These are phyloP conservation scores for Zaprionus tsacasi DNA, from an alignment of 1,140 invertebrate genomes.

Conservation along the genomic window DNA sequence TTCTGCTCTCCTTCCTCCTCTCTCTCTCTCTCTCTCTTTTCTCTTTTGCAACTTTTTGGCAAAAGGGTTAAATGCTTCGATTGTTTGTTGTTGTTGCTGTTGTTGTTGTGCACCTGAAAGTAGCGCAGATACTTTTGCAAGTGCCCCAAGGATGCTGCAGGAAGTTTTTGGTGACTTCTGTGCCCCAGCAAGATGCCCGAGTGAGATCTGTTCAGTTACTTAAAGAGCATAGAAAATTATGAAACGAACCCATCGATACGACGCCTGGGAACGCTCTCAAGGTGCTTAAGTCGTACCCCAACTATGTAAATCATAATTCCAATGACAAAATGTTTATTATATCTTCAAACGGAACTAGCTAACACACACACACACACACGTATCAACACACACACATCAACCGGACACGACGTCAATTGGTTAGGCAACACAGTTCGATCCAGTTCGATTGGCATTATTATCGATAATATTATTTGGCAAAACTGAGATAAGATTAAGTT, in stretches of 20 bases:
- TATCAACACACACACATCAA: neutral
- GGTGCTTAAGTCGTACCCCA: neutral
- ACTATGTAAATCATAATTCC: neutral
- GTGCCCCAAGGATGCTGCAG: slow-evolving; percentile 57
- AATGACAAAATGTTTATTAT: slow-evolving; percentile 12
- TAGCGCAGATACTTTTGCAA: slow-evolving; percentile 49
- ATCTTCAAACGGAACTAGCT: slow-evolving; percentile 25
- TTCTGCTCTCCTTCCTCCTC: too few relatives aligned
- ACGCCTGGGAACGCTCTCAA: slow-evolving; percentile 13
- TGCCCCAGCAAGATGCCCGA: slow-evolving; percentile 66
- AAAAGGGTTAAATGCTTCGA: slow-evolving; percentile 66
- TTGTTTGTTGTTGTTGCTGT: slow-evolving; percentile 22
- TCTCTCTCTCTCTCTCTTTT: neutral
- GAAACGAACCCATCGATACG: neutral
- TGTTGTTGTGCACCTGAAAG: slow-evolving; percentile 64
- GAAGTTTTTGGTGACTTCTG: slow-evolving; percentile 9
- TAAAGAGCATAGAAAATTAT: slow-evolving; percentile 39
- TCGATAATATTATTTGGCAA: slow-evolving; percentile 15
- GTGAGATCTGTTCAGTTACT: slow-evolving; percentile 14
- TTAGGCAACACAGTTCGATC: slow-evolving; percentile 9
- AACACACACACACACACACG: neutral
- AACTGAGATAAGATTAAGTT: slow-evolving; percentile 29
- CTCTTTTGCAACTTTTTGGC: slow-evolving; percentile 57
- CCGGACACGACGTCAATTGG: slow-evolving; percentile 23
- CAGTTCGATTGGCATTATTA: neutral